These are phyloP conservation scores for Turnix velox DNA, from an alignment of 2,113 vertebrate species.

Conservation along the genomic window DNA sequence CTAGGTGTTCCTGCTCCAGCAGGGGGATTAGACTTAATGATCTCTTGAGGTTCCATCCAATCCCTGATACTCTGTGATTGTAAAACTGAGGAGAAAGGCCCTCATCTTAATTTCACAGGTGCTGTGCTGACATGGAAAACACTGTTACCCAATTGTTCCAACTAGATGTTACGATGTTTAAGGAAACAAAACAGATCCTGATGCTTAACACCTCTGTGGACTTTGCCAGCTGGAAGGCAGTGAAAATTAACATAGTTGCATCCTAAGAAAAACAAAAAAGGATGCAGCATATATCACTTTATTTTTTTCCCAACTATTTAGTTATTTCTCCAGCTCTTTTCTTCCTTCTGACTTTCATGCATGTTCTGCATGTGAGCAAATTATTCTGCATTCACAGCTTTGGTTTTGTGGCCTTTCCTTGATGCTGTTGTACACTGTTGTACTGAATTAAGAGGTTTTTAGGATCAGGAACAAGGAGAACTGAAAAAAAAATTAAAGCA, in stretches of 20 bases:
- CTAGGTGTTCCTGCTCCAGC: too few species aligned
- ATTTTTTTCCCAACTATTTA: background rate
- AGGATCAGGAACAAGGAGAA: background rate
- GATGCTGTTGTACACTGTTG: background rate
- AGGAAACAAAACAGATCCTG: background rate
- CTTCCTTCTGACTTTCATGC: background rate
- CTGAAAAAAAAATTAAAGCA: background rate
- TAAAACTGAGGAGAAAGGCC: background rate
- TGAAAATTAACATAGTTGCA: background rate
- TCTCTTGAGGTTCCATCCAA: too few species aligned
- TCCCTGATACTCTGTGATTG: too few species aligned
- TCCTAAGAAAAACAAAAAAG: background rate
- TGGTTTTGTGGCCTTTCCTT: background rate
- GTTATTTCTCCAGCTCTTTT: background rate
- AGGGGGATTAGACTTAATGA: too few species aligned
- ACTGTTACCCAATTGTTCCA: background rate
- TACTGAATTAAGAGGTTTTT: background rate
- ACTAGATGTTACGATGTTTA: background rate
- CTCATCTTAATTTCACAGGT: background rate
- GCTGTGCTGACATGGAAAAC: background rate
- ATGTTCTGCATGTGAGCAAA: background rate
- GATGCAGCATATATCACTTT: background rate
- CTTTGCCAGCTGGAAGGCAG: background rate
- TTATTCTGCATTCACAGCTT: background rate
- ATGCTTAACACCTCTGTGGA: background rate